These are phyloP conservation scores for Subacronicta megacephala DNA, from an alignment of 2,888 invertebrate genomes.

Conservation along the genomic window DNA sequence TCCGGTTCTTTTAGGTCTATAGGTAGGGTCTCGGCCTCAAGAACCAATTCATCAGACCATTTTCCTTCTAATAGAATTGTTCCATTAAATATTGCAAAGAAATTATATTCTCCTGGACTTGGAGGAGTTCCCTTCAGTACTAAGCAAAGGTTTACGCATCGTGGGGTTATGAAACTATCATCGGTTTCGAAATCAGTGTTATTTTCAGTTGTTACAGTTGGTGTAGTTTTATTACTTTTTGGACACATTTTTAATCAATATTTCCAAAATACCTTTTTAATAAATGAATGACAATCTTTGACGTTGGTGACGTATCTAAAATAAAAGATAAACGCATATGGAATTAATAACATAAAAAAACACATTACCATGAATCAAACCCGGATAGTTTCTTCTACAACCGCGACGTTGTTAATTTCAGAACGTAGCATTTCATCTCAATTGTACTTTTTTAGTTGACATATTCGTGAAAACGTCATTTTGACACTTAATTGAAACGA, in stretches of 20 bases:
- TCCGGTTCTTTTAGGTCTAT: conserved; percentile 69
- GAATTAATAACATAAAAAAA: too few relatives aligned
- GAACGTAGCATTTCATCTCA: too few relatives aligned
- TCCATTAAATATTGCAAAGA: conserved; percentile 71
- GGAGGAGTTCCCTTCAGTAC: conserved; percentile 64
- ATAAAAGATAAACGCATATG: too few relatives aligned
- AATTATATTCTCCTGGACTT: conserved; percentile 66
- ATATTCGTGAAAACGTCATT: conserved; percentile 5
- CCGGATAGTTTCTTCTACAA: too few relatives aligned
- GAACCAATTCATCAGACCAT: conserved; percentile 64
- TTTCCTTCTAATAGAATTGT: conserved; percentile 66
- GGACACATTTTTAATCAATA: conserved; percentile 19
- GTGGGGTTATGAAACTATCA: conserved; percentile 53
- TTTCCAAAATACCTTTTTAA: neutral
- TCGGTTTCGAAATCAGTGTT: conserved; percentile 53
- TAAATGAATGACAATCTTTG: conserved; percentile 1
- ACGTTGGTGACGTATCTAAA: neutral
- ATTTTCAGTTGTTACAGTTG: conserved; percentile 55
- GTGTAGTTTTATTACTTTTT: conserved; percentile 22
- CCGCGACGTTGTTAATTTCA: too few relatives aligned
- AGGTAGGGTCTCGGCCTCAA: conserved; percentile 59
- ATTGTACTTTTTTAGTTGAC: too few relatives aligned
- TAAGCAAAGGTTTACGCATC: conserved; percentile 61
- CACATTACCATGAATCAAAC: too few relatives aligned
- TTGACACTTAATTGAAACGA: conserved; percentile 29